Evolutionary conservation across 2,888 invertebrate genomes (phyloP).

Genomic region (Amiota communis): DNA sequence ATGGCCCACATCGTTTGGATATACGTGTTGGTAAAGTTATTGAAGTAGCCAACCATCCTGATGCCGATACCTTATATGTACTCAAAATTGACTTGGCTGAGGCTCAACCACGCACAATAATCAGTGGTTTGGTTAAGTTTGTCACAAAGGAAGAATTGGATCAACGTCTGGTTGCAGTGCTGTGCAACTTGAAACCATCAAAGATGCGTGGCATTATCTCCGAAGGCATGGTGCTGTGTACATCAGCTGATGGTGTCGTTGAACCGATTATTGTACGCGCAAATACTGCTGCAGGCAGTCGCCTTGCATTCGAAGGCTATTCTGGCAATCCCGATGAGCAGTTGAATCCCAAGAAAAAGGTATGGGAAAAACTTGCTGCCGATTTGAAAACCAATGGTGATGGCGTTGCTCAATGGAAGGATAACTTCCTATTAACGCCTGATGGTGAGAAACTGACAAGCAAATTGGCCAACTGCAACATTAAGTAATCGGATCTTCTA

Average conservation of each 20-base stretch:
- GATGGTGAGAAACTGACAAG: constrained; percentile 84
- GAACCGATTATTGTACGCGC: constrained; percentile 89
- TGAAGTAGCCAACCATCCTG: constrained; percentile 89
- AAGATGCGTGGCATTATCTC: constrained; percentile 96
- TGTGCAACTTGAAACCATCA: constrained; percentile 97
- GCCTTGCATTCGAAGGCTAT: constrained; percentile 87
- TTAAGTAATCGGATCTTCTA: constrained; percentile 79
- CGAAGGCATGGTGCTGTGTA: constrained; percentile 94
- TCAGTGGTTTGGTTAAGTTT: constrained; percentile 94
- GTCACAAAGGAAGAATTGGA: constrained; percentile 92
- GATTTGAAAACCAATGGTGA: constrained; percentile 83
- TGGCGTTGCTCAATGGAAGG: constrained; percentile 89
- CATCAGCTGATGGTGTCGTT: constrained; percentile 79
- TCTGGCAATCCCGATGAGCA: constrained; percentile 88
- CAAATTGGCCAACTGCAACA: constrained; percentile 86
- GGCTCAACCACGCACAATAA: constrained; percentile 79
- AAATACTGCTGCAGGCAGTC: constrained; percentile 86
- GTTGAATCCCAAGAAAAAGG: constrained; percentile 94
- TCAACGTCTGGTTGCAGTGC: constrained; percentile 89
- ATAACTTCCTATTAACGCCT: constrained; percentile 81
- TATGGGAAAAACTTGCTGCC: constrained; percentile 92
- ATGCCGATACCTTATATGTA: constrained; percentile 93
- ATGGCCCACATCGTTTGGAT: constrained; percentile 85
- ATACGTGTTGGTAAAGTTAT: constrained; percentile 90
- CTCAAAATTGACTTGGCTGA: constrained; percentile 94